Percentiles rank a stretch among this genome's conserved stretches.
Conservation (phyloP, 2,888 invertebrate species). For the Andricus quercusramuli region DNA sequence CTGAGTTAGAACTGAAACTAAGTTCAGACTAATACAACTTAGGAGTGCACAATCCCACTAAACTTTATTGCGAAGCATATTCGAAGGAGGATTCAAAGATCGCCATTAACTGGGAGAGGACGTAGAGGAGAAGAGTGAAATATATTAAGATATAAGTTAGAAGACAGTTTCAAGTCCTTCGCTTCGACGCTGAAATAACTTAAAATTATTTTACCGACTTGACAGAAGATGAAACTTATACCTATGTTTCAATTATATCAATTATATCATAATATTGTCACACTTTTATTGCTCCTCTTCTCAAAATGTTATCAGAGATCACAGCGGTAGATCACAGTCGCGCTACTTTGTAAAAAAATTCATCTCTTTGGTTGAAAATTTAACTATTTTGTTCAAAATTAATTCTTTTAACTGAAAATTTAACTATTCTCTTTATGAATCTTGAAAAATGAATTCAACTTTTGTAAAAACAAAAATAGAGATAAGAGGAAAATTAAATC, state of each 20-base stretch:
- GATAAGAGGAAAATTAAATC: too few species aligned
- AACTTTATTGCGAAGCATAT: constrained; percentile 39
- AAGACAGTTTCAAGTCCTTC: constrained; percentile 30
- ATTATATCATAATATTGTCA: constrained; percentile 21
- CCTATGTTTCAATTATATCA: constrained; percentile 24
- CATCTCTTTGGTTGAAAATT: too few species aligned
- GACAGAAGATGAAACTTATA: constrained; percentile 16
- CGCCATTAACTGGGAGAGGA: constrained; percentile 25
- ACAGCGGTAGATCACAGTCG: too few species aligned
- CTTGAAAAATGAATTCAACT: too few species aligned
- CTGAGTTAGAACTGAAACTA: constrained; percentile 26
- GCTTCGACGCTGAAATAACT: constrained; percentile 18
- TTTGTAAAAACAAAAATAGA: too few species aligned
- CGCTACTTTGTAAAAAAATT: too few species aligned
- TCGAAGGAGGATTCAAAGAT: constrained; percentile 39
- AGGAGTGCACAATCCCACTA: constrained; percentile 35
- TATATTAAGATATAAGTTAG: constrained; percentile 32
- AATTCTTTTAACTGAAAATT: too few species aligned
- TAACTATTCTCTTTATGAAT: too few species aligned
- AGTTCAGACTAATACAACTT: constrained; percentile 28
- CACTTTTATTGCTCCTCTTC: constrained; percentile 6
- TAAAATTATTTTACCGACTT: constrained; percentile 19
- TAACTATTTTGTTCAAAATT: too few species aligned
- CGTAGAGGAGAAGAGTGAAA: constrained; percentile 36
- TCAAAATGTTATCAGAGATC: not conserved